These are phyloP conservation scores for Campylomormyrus numenius DNA, from an alignment of 2,113 vertebrate genomes.

Conservation along the genomic window DNA sequence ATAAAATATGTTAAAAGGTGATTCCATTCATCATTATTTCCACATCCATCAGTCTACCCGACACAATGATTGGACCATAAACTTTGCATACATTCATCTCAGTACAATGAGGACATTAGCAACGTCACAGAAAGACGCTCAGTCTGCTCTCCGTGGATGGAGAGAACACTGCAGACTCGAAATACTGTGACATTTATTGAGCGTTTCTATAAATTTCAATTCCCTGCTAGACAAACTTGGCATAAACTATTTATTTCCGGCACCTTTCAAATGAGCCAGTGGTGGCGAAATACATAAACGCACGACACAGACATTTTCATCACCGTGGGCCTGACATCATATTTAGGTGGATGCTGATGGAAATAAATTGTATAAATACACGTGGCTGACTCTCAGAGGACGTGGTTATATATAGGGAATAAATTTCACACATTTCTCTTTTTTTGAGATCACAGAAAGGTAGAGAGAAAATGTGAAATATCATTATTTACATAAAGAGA, in stretches of 20 bases:
- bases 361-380: background rate
- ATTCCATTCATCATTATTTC: background rate
- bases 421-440: background rate
- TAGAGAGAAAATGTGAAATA: background rate
- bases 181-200: constrained; percentile 1
- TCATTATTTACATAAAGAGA: background rate
- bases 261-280: background rate
- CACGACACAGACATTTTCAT: background rate
- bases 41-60: background rate
- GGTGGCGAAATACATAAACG: background rate
- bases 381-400: background rate
- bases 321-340: background rate
- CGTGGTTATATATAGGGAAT: background rate
- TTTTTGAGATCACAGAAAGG: background rate
- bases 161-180: background rate
- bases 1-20: background rate
- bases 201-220: background rate
- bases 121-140: background rate
- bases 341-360: background rate
- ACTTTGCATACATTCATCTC: background rate
- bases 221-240: background rate
- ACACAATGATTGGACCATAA: background rate
- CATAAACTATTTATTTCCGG: background rate
- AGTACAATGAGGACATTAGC: background rate
- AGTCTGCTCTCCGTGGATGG: background rate